Base-by-base conservation (phyloP, 2,113 vertebrate species). In the Pachycephala philippinensis region DNA sequence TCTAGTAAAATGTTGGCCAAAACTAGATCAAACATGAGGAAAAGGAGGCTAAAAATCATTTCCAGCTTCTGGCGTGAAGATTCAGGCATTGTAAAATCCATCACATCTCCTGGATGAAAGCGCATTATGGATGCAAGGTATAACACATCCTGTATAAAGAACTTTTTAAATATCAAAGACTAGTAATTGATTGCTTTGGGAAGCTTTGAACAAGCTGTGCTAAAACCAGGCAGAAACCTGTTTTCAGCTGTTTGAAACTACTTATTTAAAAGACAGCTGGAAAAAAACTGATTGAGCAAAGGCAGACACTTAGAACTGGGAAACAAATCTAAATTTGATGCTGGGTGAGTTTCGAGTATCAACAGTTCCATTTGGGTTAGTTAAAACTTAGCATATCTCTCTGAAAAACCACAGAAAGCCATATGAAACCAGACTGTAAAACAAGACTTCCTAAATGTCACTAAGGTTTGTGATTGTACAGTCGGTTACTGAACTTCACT, bases 51-150 rank as follows among this genome's bases (percentile, higher is more conserved):
- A 65, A 89, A 85, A 79, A 37, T 45, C 3, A 47, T 17, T 66
- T 71, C 22, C 30, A 72, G 13, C 20, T 77, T 87, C 70, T 39
- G n/a, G 10, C 37, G 68, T 60, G 31, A 81, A 52, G 35, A 69
- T 77, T 60, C 69, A 69, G 69, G 30, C 16, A 17, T 18, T 72
- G 10, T 54, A 64, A 84, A 87, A 65, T 81, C 33, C 1, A 9
- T 61, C 40, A 37, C 13, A 31, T 74, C 40, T 87, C 35, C 88
- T 81, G 59, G 69, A 81, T 87, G 40, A 84, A 87, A 92, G 57
- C 26, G 72, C 0, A 1, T 69, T 22, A 53, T n/a, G 35, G 37
- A 39, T 92, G n/a, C 0, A 0, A 81, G 12, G 12, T 60, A 68
- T 50, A 37, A 53, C 72, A 78, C 22, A 68, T 39, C 18, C 21